Evolutionary conservation across 37 sponge, comb jelly and placozoan genomes (phyloP).

Genomic region (Ephydatia muelleri): DNA sequence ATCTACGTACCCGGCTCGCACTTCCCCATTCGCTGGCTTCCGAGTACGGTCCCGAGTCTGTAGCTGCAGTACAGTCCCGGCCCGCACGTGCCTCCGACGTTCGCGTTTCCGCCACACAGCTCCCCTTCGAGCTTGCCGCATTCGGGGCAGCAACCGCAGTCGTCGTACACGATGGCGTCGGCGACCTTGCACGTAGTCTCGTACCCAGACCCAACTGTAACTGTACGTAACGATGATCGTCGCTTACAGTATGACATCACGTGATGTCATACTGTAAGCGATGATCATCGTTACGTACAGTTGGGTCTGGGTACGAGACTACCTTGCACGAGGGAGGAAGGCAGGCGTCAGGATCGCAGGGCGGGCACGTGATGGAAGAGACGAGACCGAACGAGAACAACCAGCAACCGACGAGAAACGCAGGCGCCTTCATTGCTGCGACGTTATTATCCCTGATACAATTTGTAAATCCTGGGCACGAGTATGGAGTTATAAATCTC

Average conservation of each 20-base stretch:
- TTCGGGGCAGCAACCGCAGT: conserved; percentile 46
- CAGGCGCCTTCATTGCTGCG: conserved; percentile 12
- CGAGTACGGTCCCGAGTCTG: conserved; percentile 40
- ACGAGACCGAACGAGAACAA: background rate
- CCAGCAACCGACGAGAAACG: background rate
- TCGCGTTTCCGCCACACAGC: conserved; percentile 44
- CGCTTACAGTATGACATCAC: no score
- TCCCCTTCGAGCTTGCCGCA: conserved; percentile 45
- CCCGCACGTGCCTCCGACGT: conserved; percentile 13
- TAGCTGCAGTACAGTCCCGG: conserved; percentile 32
- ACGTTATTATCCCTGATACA: background rate
- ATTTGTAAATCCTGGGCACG: background rate
- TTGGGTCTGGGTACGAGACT: no score
- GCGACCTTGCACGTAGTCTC: no score
- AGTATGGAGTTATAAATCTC: background rate
- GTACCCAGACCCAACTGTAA: no score
- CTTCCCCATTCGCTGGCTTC: conserved; percentile 20
- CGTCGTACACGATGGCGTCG: background rate
- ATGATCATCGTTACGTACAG: no score
- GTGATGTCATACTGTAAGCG: no score
- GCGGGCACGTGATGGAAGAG: background rate
- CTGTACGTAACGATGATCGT: no score
- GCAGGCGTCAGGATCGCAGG: conserved; percentile 31
- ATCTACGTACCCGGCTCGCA: conserved; percentile 62
- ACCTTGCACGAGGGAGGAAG: conserved; percentile 14